Evolutionary conservation across 1,140 invertebrate species (phyloP).

Genomic region (Atta texana): DNA sequence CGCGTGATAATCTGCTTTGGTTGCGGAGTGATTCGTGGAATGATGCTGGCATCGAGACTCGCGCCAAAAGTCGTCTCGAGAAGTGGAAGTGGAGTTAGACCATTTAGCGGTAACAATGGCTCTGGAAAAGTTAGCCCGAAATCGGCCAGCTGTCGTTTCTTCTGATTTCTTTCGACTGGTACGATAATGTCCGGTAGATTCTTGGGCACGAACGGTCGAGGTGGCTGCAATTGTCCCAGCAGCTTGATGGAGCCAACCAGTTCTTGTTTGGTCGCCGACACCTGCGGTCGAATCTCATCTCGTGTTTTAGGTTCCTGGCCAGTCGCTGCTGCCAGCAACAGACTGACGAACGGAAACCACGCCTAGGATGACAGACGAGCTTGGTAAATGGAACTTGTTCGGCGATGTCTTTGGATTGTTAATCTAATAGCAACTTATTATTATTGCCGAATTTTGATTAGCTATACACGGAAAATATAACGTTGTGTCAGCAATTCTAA

Average conservation of each 20-base stretch:
- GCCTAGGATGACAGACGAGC: constrained; percentile 66
- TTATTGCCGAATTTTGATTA: not conserved
- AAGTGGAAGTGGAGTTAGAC: constrained; percentile 5
- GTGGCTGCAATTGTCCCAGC: constrained; percentile 60
- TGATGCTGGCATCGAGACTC: not conserved
- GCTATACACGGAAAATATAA: too few relatives aligned
- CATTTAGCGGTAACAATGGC: constrained; percentile 46
- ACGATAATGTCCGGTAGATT: constrained; percentile 45
- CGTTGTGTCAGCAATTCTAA: too few relatives aligned
- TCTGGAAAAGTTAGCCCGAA: constrained; percentile 61
- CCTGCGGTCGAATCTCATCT: constrained; percentile 66
- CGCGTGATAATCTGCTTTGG: constrained; percentile 49
- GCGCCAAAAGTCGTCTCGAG: constrained; percentile 33
- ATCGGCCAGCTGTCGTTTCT: constrained; percentile 77
- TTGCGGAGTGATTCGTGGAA: constrained; percentile 33
- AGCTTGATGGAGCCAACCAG: constrained; percentile 54
- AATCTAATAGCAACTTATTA: constrained; percentile 8
- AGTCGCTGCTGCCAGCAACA: constrained; percentile 74
- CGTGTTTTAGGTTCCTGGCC: constrained; percentile 75
- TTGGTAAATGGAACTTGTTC: constrained; percentile 23
- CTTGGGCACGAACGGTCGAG: constrained; percentile 38
- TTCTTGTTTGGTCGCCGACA: constrained; percentile 7
- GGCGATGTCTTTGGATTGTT: constrained; percentile 3
- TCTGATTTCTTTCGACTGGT: constrained; percentile 67
- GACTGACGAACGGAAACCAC: constrained; percentile 76